Percentiles rank a stretch among this genome's conserved stretches.
Conservation (phyloP, 2,888 invertebrate species). For the Camponotus fellah region DNA sequence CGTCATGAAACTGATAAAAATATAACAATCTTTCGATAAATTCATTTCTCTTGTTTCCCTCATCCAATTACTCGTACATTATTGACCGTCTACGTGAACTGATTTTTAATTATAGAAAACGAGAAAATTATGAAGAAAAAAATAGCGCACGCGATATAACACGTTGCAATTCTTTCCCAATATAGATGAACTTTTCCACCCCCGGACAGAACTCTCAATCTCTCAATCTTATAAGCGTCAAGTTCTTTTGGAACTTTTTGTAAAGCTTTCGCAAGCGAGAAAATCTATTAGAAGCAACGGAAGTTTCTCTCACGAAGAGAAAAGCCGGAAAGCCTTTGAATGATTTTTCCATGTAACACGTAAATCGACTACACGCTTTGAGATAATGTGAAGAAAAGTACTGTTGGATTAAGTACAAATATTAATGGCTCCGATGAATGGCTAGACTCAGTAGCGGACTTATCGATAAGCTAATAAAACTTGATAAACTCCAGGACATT, state of each 20-base stretch:
- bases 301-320: constrained; percentile 17
- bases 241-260: constrained; percentile 20
- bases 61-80: neutral
- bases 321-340: constrained; percentile 24
- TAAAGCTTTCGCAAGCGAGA: constrained; percentile 26
- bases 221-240: constrained; percentile 20
- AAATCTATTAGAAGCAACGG: constrained; percentile 31
- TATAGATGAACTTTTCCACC: constrained; percentile 38
- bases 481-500: neutral
- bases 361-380: neutral
- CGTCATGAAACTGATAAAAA: neutral
- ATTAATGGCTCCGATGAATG: neutral
- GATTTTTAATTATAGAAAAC: constrained; percentile 17
- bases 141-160: neutral
- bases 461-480: neutral
- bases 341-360: neutral
- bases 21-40: neutral
- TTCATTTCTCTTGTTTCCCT: neutral
- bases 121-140: neutral
- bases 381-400: neutral
- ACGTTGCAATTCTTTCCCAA: constrained; percentile 14
- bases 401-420: neutral
- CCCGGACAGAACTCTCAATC: neutral
- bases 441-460: neutral
- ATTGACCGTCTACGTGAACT: neutral